Percentiles rank a stretch among this genome's conserved stretches.
Evolutionary conservation across 2,113 vertebrate species (phyloP).

Genomic region (Mesitornis unicolor): DNA sequence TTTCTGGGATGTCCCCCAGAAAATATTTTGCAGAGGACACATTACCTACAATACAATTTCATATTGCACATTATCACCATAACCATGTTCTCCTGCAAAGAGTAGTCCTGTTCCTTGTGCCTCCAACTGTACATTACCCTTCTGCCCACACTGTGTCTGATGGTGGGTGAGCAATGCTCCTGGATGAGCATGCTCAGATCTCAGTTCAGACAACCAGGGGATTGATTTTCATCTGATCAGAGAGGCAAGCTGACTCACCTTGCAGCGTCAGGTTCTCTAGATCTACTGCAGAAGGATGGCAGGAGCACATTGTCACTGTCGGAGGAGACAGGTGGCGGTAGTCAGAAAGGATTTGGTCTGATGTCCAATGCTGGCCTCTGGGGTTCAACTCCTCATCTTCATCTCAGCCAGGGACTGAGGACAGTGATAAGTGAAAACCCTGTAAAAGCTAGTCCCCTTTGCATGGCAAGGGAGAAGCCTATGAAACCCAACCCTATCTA

Average conservation of each 20-base stretch:
- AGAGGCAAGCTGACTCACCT: neutral
- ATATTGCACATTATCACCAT: neutral
- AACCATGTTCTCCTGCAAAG: neutral
- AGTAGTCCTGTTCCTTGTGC: neutral
- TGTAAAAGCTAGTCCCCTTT: neutral
- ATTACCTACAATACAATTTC: neutral
- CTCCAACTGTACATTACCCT: neutral
- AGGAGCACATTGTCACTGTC: rapidly evolving
- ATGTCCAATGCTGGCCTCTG: neutral
- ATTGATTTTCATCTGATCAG: neutral
- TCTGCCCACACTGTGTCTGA: neutral
- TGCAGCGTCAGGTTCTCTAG: neutral
- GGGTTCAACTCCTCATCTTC: neutral
- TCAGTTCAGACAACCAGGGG: neutral
- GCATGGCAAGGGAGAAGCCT: rapidly evolving
- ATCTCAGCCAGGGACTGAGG: neutral
- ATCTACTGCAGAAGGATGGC: neutral
- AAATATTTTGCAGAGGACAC: neutral
- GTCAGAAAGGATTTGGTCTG: neutral
- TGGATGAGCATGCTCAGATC: neutral
- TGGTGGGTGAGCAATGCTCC: neutral
- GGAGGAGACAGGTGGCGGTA: neutral
- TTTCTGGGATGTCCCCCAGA: neutral
- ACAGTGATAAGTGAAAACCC: neutral
- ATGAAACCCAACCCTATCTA: neutral